These are phyloP conservation scores for Coptodon bakossiorum DNA, from an alignment of 2,113 vertebrate species.

Conservation along the genomic window DNA sequence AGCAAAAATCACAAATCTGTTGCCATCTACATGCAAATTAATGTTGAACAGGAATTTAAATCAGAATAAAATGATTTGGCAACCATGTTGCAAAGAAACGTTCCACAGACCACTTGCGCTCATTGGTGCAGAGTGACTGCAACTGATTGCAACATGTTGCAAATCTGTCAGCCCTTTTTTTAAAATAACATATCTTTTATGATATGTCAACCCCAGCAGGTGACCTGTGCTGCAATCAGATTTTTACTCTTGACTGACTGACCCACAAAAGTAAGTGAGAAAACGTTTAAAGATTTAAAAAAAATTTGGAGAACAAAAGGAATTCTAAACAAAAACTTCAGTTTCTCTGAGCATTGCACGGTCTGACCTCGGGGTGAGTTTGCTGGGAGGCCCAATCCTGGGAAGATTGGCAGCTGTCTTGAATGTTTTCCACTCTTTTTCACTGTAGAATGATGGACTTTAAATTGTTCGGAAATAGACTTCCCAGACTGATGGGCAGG, in stretches of 20 bases:
- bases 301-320: neutral
- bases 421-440: neutral
- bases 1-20: neutral
- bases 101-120: accelerated
- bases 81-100: neutral
- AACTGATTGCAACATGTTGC: neutral
- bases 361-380: neutral
- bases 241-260: neutral
- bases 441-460: neutral
- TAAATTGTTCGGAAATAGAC: neutral
- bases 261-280: neutral
- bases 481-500: neutral
- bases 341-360: neutral
- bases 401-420: neutral
- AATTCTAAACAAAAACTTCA: neutral
- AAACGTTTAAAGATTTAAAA: neutral
- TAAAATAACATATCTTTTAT: accelerated
- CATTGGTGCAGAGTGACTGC: neutral
- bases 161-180: neutral
- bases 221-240: neutral
- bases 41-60: neutral
- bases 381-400: neutral
- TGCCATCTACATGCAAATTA: neutral
- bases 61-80: neutral
- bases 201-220: neutral